phyloP scores from a whole-genome alignment of 2,113 vertebrate genomes.

The Lota lota region DNA sequence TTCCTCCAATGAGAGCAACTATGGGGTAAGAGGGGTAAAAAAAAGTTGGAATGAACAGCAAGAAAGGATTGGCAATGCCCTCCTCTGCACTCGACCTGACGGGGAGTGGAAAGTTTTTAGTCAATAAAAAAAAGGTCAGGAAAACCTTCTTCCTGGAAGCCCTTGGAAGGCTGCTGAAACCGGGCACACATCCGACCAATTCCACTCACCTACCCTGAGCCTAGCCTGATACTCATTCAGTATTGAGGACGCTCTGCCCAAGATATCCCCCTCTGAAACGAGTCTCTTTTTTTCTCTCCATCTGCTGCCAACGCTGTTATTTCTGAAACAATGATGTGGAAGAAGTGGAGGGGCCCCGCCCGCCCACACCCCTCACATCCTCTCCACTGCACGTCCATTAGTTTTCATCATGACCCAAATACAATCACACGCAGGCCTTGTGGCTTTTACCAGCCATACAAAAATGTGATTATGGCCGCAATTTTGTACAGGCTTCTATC shows the following conservation, averaged over 20 bases:
- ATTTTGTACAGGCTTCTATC: background rate
- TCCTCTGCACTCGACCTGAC: no score
- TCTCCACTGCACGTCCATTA: background rate
- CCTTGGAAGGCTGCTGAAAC: no score
- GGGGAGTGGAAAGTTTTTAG: no score
- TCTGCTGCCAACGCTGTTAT: no score
- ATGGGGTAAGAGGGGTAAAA: no score
- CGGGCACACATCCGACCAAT: background rate
- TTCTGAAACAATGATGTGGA: background rate
- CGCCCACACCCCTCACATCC: no score
- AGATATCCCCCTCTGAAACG: constrained; percentile 9
- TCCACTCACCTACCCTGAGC: constrained; percentile 17
- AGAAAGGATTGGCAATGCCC: no score
- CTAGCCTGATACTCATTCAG: constrained; percentile 12
- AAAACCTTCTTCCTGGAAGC: background rate
- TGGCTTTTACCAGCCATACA: background rate
- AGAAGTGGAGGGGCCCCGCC: background rate
- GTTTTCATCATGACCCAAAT: constrained; percentile 2
- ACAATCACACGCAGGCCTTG: background rate
- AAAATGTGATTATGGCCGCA: background rate
- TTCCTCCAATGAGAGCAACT: no score
- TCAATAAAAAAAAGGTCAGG: background rate
- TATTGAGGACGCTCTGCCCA: constrained; percentile 1
- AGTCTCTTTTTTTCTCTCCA: no score
- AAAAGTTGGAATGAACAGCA: no score